These are phyloP conservation scores for Romanogobio albipinnatus DNA, from an alignment of 2,113 vertebrate genomes.

Conservation along the genomic window DNA sequence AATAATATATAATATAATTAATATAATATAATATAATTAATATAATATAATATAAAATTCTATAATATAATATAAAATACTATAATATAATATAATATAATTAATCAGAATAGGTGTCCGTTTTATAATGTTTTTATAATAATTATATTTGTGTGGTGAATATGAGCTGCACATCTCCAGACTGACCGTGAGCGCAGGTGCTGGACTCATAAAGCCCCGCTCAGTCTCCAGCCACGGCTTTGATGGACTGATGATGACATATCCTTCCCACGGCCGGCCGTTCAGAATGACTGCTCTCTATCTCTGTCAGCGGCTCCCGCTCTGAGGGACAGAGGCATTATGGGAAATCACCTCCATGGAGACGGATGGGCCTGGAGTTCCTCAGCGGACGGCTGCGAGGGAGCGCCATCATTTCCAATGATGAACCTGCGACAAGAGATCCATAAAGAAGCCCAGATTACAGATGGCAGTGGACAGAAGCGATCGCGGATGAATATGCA, in stretches of 20 bases:
- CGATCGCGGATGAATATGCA: neutral
- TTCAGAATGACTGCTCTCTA: constrained; percentile 21
- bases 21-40: too few relatives aligned
- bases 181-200: neutral
- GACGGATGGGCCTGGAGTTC: constrained; percentile 36
- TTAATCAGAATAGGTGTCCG: too few relatives aligned
- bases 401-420: neutral
- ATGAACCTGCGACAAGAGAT: neutral
- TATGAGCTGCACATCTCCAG: too few relatives aligned
- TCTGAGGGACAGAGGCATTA: constrained; percentile 46
- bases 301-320: constrained; percentile 41
- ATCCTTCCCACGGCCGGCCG: neutral
- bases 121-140: too few relatives aligned
- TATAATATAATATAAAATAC: too few relatives aligned
- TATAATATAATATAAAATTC: too few relatives aligned
- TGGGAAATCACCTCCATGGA: constrained; percentile 21
- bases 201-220: neutral
- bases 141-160: too few relatives aligned
- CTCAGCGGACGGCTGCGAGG: constrained; percentile 4
- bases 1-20: too few relatives aligned
- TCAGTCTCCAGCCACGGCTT: constrained; percentile 27
- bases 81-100: too few relatives aligned
- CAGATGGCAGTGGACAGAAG: neutral
- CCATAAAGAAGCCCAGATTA: neutral
- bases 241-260: constrained; percentile 36